Evolutionary conservation across 2,888 invertebrate species (phyloP).

Genomic region (Sclerodermus sp.): DNA sequence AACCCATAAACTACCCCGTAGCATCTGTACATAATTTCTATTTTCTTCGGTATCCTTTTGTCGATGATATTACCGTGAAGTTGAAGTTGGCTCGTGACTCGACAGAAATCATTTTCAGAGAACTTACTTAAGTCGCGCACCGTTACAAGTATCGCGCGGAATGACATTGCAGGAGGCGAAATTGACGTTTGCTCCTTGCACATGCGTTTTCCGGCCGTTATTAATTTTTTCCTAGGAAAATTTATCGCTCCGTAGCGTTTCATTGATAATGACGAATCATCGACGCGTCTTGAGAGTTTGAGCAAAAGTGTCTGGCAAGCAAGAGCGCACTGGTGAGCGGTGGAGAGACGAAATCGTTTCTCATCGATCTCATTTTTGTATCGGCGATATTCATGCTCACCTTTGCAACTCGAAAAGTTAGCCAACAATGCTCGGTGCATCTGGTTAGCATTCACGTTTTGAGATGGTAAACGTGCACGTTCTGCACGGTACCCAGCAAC

Average conservation of each 20-base stretch:
- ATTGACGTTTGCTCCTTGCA: no score
- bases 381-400: no score
- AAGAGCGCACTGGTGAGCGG: no score
- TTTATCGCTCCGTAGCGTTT: no score
- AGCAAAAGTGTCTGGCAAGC: no score
- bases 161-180: background rate
- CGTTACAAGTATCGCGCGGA: background rate
- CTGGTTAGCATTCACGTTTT: conserved; percentile 27
- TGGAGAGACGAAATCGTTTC: no score
- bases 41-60: background rate
- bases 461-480: conserved; percentile 12
- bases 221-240: no score
- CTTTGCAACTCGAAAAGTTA: conserved; percentile 10
- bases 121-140: background rate
- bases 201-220: no score
- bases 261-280: no score
- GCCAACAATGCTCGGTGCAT: conserved; percentile 21
- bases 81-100: background rate
- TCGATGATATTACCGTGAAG: background rate
- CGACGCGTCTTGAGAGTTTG: no score
- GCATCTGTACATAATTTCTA: background rate
- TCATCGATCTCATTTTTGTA: no score
- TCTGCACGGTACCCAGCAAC: conserved; percentile 9
- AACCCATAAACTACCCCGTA: background rate
- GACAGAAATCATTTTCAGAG: background rate